Conservation (phyloP, 2,113 vertebrate species). For the Neotragus moschatus region DNA sequence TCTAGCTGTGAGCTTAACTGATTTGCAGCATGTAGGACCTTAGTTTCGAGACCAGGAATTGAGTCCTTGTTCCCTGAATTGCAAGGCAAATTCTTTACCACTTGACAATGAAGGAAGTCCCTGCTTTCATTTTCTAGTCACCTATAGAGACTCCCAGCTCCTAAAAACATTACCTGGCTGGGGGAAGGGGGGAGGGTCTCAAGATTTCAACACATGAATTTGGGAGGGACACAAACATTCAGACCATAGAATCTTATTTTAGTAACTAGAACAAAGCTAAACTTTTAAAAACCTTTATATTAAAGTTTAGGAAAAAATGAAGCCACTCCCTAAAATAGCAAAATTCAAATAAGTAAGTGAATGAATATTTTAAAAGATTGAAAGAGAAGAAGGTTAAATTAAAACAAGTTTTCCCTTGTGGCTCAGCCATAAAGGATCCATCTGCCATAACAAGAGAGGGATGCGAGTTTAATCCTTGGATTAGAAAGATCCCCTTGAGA, state of each 20-base stretch:
- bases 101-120: not conserved
- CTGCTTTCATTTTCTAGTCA: not conserved
- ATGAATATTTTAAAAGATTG: not conserved
- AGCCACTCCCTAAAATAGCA: not conserved
- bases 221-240: not conserved
- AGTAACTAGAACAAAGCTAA: not conserved
- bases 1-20: not conserved
- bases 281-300: not conserved
- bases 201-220: not conserved
- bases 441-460: not conserved
- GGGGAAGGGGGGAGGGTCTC: not conserved
- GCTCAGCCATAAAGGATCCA: not conserved
- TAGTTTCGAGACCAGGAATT: not conserved
- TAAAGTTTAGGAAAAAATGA: not conserved
- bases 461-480: not conserved
- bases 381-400: not conserved
- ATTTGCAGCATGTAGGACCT: not conserved
- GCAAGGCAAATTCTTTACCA: not conserved
- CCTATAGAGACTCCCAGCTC: not conserved
- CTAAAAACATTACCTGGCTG: accelerated
- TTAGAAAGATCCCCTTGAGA: not conserved
- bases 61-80: not conserved
- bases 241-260: not conserved
- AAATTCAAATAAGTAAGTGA: not conserved
- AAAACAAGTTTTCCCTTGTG: not conserved